These are phyloP conservation scores for Gymnoscopelus microlampas DNA, from an alignment of 2,797 vertebrate species.

Conservation along the genomic window DNA sequence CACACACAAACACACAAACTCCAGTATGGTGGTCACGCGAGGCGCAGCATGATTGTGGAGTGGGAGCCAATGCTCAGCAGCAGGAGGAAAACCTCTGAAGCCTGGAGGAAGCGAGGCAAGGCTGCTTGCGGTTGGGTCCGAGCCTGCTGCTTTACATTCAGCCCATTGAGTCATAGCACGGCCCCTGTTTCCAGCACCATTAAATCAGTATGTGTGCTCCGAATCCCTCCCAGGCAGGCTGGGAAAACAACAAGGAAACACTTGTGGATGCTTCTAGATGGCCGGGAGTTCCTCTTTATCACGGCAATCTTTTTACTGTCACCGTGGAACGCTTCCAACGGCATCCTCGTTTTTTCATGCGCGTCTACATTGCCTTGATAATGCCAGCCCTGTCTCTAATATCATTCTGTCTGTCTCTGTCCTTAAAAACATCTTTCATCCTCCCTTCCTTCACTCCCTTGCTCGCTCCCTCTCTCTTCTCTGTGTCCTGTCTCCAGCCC, in stretches of 20 bases:
- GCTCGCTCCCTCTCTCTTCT: background rate
- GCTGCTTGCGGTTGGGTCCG: conserved; percentile 28
- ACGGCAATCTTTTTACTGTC: too few species aligned
- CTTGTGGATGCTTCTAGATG: background rate
- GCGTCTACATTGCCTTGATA: too few species aligned
- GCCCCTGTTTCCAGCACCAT: conserved; percentile 30
- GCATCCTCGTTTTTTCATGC: too few species aligned
- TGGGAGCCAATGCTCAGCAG: conserved; percentile 40
- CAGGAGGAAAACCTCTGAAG: conserved; percentile 27
- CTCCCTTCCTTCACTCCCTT: background rate
- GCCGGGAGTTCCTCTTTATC: too few species aligned
- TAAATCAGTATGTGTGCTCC: conserved; percentile 36
- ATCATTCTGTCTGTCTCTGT: too few species aligned
- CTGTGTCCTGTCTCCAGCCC: background rate
- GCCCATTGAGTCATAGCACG: conserved; percentile 44
- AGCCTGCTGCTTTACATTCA: conserved; percentile 63
- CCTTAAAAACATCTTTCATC: too few species aligned
- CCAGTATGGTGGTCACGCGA: conserved; percentile 59
- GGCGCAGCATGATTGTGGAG: conserved; percentile 27
- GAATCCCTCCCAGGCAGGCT: conserved; percentile 49
- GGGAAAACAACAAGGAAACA: conserved; percentile 33
- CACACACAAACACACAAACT: conserved; percentile 33
- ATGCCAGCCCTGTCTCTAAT: too few species aligned
- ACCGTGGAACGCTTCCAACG: too few species aligned
- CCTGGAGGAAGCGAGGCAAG: conserved; percentile 38